Base-by-base conservation (phyloP, 2,888 invertebrate genomes). In the Sussaba pulchella region DNA sequence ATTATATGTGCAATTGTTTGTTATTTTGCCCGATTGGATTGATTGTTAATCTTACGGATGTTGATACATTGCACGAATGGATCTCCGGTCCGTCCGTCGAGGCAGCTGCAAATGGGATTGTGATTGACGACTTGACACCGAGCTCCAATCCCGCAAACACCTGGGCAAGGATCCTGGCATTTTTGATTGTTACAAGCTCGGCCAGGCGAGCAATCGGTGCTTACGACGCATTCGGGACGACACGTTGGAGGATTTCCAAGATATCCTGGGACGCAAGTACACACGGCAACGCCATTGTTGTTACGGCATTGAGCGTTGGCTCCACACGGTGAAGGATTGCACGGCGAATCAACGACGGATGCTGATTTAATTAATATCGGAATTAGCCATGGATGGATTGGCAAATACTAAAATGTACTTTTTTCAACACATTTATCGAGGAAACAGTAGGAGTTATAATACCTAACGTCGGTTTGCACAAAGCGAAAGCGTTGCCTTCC, bases 401-500 rank as follows among this genome's bases (percentile, higher is more conserved):
- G 2, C 31, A 31, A 31, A 31, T n/a, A n/a, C n/a, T n/a, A n/a
- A n/a, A n/a, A n/a, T n/a, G n/a, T n/a, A n/a, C n/a, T n/a, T n/a
- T n/a, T n/a, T n/a, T n/a, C n/a, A n/a, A n/a, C n/a, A n/a, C n/a
- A n/a, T n/a, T n/a, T n/a, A n/a, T n/a, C n/a, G n/a, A n/a, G n/a
- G n/a, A 31, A 31, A 31, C 31, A 31, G n/a, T n/a, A n/a, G n/a
- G n/a, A n/a, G n/a, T n/a, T n/a, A 31, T 6, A n/a, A 19, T 93
- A 94, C 95, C 94, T 93, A 92, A 93, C 57, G 94, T 84, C 39
- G 92, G 92, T 72, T 89, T 89, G 86, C 95, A 95, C 63, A 93
- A 90, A 8, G 94, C 91, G 81, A 96, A 95, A 0, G 96, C 96
- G 91, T 97, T 96, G 85, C 97, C 98, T 14, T 94, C 93, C 91